Evolutionary conservation across 30 jellyfish, hydroid and myxozoan species (phyloP).

Genomic region (Hydractinia symbiolongicarpus): DNA sequence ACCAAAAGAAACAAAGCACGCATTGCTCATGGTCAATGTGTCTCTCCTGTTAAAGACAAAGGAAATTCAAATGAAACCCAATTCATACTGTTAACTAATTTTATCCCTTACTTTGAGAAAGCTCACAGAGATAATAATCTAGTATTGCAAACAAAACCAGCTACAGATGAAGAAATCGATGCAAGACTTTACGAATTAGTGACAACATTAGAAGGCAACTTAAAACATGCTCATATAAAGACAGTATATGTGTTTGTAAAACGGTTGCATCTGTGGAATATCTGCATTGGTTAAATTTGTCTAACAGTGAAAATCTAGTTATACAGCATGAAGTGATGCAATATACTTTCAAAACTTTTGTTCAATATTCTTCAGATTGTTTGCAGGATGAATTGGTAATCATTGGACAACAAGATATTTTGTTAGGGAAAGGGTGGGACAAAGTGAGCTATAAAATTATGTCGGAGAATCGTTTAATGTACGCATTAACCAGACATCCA

Average conservation of each 20-base stretch:
- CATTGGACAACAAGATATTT: slow-evolving; percentile 37
- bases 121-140: slow-evolving; percentile 23
- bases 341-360: background rate
- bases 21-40: too few relatives aligned
- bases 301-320: slow-evolving; percentile 28
- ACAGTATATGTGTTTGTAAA: slow-evolving; percentile 28
- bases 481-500: slow-evolving; percentile 47
- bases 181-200: slow-evolving; percentile 35
- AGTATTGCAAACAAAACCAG: slow-evolving; percentile 31
- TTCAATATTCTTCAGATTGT: slow-evolving; percentile 25
- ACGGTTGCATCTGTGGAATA: slow-evolving; percentile 7
- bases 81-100: slow-evolving; percentile 33
- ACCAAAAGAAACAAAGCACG: too few relatives aligned
- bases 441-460: background rate
- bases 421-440: slow-evolving; percentile 41
- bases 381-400: slow-evolving; percentile 21
- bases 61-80: too few relatives aligned
- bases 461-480: slow-evolving; percentile 10
- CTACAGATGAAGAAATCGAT: slow-evolving; percentile 28
- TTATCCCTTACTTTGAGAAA: slow-evolving; percentile 49
- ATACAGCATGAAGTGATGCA: slow-evolving; percentile 20
- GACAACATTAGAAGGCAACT: slow-evolving; percentile 15
- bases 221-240: slow-evolving; percentile 8
- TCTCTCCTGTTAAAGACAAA: too few relatives aligned
- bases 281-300: slow-evolving; percentile 19